Evolutionary conservation across 2,113 vertebrate genomes (phyloP).

Genomic region (Indri indri): DNA sequence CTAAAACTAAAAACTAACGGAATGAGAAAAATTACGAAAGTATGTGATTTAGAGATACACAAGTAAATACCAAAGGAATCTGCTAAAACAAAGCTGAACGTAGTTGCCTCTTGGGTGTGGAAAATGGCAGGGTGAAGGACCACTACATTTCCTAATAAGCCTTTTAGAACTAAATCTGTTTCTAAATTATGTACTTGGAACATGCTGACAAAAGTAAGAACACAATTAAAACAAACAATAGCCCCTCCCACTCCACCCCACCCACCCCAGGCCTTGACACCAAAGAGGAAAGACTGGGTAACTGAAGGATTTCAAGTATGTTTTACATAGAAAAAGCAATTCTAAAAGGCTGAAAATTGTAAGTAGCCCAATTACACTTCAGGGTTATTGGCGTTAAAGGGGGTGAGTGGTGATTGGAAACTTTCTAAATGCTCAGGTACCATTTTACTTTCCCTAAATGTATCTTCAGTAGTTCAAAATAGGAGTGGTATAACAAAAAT

Average conservation of each 20-base stretch:
- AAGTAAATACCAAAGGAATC: background rate
- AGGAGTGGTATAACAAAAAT: background rate
- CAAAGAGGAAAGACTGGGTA: background rate
- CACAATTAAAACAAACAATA: conserved; percentile 3
- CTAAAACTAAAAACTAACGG: background rate
- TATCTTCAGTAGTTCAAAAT: background rate
- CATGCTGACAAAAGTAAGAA: background rate
- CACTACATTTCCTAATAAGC: background rate
- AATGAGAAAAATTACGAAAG: background rate
- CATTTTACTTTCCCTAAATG: background rate
- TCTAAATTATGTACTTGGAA: background rate
- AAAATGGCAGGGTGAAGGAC: background rate
- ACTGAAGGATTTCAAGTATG: background rate
- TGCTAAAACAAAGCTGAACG: background rate
- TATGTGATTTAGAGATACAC: background rate
- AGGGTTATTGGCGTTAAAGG: background rate
- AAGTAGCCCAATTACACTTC: background rate
- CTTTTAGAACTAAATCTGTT: conserved; percentile 39
- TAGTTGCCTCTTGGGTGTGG: background rate
- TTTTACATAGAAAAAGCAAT: background rate
- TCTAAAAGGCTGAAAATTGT: background rate
- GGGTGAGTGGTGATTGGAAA: background rate
- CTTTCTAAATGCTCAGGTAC: background rate
- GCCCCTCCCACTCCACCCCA: background rate
- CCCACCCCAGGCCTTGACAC: background rate